Conservation (phyloP, 37 sponge, comb jelly and placozoan species). For the Beroe ovata region DNA sequence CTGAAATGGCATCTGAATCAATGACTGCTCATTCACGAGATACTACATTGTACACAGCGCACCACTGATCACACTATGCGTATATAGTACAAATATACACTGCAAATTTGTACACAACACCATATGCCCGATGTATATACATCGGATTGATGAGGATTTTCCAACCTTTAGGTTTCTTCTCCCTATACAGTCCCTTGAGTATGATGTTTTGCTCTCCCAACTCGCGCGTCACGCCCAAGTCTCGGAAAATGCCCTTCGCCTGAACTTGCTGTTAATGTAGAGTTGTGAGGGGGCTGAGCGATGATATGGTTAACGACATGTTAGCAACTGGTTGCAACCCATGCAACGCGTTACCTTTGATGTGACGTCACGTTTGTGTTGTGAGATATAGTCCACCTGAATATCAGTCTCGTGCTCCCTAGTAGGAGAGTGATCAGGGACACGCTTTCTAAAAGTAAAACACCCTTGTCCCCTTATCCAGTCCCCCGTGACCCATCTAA, state of each 20-base stretch:
- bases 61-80: too few relatives aligned
- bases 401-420: conserved; percentile 54
- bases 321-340: too few relatives aligned
- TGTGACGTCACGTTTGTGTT: conserved; percentile 16
- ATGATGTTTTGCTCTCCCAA: conserved; percentile 19
- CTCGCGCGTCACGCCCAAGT: not conserved
- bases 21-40: not conserved
- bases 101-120: not conserved
- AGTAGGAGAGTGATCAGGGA: too few relatives aligned
- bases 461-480: too few relatives aligned
- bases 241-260: conserved; percentile 35
- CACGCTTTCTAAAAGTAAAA: too few relatives aligned
- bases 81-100: not conserved
- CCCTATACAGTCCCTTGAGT: conserved; percentile 16
- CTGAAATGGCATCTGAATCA: not conserved
- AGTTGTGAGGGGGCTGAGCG: too few relatives aligned
- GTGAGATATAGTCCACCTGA: conserved; percentile 35
- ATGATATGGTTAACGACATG: too few relatives aligned
- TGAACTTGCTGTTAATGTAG: conserved; percentile 26
- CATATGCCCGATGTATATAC: too few relatives aligned
- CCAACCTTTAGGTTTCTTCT: conserved; percentile 44
- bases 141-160: too few relatives aligned
- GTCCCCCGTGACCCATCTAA: too few relatives aligned
- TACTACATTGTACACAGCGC: too few relatives aligned
- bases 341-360: too few relatives aligned